These are phyloP conservation scores for Condylostylus longicornis DNA, from an alignment of 1,140 invertebrate genomes.

Conservation along the genomic window DNA sequence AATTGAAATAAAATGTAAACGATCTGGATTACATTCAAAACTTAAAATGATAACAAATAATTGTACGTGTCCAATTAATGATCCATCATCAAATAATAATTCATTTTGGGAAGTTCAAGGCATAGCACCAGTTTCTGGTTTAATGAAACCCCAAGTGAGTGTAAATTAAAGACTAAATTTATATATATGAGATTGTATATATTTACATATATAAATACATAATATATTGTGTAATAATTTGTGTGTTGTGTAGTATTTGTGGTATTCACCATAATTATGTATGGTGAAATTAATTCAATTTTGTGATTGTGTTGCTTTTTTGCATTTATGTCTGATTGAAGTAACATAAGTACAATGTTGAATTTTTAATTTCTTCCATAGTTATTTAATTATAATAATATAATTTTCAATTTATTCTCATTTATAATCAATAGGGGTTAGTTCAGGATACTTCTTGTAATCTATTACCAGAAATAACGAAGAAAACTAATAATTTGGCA, in stretches of 20 bases:
- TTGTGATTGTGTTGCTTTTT: no score
- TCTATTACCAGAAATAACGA: not conserved
- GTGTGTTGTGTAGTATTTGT: no score
- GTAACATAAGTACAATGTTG: no score
- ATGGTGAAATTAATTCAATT: no score
- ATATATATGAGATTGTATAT: no score
- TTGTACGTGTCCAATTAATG: not conserved
- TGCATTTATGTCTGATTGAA: no score
- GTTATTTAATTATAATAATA: no score
- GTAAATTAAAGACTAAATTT: not conserved
- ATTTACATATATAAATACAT: no score
- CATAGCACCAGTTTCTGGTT: not conserved
- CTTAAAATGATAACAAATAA: not conserved
- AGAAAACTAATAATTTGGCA: not conserved
- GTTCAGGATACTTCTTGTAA: not conserved
- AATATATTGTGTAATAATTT: no score
- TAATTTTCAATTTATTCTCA: not conserved
- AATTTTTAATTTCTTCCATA: no score
- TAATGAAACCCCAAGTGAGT: not conserved
- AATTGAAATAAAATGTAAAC: not conserved
- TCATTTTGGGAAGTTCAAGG: slow-evolving; percentile 1
- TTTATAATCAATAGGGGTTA: not conserved
- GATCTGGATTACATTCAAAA: not conserved
- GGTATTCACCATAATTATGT: no score
- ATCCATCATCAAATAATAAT: not conserved